Percentiles rank a stretch among this genome's conserved stretches.
Evolutionary conservation across 2,113 vertebrate genomes (phyloP).

Genomic region (Carassius auratus): DNA sequence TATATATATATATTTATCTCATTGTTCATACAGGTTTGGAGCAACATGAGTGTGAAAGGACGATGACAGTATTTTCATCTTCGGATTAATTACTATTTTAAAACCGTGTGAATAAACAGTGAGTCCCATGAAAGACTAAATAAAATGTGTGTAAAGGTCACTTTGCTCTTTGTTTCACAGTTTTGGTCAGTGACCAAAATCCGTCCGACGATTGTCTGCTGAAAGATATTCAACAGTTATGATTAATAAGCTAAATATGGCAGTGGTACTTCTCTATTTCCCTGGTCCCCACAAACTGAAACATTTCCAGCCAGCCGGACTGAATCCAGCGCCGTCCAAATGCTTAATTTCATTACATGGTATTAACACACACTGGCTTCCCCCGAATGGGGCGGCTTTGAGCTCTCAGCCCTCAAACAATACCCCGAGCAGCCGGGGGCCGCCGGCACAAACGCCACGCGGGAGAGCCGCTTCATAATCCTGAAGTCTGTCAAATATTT

Average conservation of each 20-base stretch:
- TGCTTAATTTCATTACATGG: constrained; percentile 92
- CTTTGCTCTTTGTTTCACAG: background rate
- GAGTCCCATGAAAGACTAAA: background rate
- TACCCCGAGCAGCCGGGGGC: constrained; percentile 85
- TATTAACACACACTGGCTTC: constrained; percentile 91
- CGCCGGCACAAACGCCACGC: constrained; percentile 75
- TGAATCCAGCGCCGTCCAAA: constrained; percentile 92
- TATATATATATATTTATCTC: background rate
- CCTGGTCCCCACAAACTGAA: constrained; percentile 48
- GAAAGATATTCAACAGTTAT: constrained; percentile 47
- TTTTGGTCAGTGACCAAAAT: constrained; percentile 12
- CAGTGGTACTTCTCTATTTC: constrained; percentile 42
- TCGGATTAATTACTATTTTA: background rate
- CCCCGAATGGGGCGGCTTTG: constrained; percentile 89
- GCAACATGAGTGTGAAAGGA: background rate
- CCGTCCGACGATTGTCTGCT: background rate
- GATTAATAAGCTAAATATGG: constrained; percentile 54
- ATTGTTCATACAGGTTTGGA: background rate
- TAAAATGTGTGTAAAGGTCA: background rate
- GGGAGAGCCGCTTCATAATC: constrained; percentile 88
- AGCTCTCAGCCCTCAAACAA: constrained; percentile 90
- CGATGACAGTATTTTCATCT: background rate
- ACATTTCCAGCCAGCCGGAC: constrained; percentile 85
- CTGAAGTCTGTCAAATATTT: constrained; percentile 99
- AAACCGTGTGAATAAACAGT: background rate